These are phyloP conservation scores for Apotomis capreana DNA, from an alignment of 2,888 invertebrate species.

Conservation along the genomic window DNA sequence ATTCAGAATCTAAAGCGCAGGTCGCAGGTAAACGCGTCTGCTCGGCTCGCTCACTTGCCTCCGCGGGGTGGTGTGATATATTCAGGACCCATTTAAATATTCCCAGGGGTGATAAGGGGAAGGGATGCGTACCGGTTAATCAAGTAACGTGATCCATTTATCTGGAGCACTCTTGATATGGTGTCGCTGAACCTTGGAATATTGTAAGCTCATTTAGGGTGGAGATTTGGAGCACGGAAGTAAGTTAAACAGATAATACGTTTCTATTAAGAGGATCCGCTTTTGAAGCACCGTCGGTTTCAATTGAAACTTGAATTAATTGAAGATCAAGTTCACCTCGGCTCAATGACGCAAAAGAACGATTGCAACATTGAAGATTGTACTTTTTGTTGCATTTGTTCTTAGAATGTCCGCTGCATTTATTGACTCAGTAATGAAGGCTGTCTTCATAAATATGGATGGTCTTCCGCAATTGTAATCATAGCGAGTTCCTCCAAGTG, in stretches of 20 bases:
- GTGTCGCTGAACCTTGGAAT: constrained; percentile 77
- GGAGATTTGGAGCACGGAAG: constrained; percentile 60
- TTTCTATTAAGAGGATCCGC: constrained; percentile 44
- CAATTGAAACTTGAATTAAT: constrained; percentile 38
- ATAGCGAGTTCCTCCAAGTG: constrained; percentile 47
- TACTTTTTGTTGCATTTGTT: constrained; percentile 29
- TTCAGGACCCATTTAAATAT: constrained; percentile 82
- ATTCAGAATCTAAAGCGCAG: constrained; percentile 72
- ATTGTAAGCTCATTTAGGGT: constrained; percentile 72
- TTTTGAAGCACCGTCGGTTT: constrained; percentile 9
- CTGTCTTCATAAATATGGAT: constrained; percentile 3
- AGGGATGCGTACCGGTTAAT: constrained; percentile 81
- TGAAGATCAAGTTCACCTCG: constrained; percentile 35
- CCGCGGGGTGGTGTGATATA: constrained; percentile 78
- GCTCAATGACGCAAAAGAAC: constrained; percentile 26
- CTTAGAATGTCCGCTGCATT: constrained; percentile 18
- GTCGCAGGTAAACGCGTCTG: constrained; percentile 74
- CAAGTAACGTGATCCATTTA: constrained; percentile 84
- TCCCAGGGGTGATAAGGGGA: constrained; percentile 81
- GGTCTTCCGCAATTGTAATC: constrained; percentile 27
- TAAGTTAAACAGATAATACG: constrained; percentile 49
- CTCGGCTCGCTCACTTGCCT: constrained; percentile 68
- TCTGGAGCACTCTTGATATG: constrained; percentile 81
- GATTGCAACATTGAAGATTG: constrained; percentile 22
- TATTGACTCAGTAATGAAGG: constrained; percentile 25